phyloP scores from a whole-genome alignment of 2,113 vertebrate species.

The Ammodramus savannarum region DNA sequence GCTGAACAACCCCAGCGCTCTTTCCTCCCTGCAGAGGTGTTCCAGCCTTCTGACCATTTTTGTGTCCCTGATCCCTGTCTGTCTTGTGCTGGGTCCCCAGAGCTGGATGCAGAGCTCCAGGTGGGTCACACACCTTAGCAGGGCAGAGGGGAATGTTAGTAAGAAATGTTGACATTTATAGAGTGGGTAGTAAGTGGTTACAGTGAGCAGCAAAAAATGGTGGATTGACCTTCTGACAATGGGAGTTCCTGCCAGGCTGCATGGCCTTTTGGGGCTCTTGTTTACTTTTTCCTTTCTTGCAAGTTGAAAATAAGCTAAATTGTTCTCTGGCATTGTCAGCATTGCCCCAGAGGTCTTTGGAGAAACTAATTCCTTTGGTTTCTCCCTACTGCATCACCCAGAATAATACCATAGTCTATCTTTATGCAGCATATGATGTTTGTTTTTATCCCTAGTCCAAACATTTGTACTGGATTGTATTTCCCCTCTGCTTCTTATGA shows the following conservation, averaged over 20 bases:
- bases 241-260: neutral
- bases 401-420: neutral
- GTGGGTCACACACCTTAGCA: rapidly evolving
- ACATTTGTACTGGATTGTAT: neutral
- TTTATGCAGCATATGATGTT: neutral
- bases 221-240: neutral
- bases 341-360: neutral
- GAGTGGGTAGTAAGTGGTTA: neutral
- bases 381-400: neutral
- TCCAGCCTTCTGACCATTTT: neutral
- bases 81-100: neutral
- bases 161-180: neutral
- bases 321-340: neutral
- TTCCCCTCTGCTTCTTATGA: neutral
- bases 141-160: neutral
- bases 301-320: neutral
- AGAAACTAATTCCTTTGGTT: neutral
- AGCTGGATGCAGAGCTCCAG: neutral
- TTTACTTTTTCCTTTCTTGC: neutral
- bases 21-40: neutral
- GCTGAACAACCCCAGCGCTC: neutral
- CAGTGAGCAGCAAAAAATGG: neutral
- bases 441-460: neutral
- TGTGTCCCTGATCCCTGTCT: neutral
- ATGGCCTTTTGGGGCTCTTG: neutral